A percentile compares a stretch with the other conserved stretches of the same genome.
phyloP scores from a whole-genome alignment of 2,113 vertebrate species.

The Zosterops japonicus region DNA sequence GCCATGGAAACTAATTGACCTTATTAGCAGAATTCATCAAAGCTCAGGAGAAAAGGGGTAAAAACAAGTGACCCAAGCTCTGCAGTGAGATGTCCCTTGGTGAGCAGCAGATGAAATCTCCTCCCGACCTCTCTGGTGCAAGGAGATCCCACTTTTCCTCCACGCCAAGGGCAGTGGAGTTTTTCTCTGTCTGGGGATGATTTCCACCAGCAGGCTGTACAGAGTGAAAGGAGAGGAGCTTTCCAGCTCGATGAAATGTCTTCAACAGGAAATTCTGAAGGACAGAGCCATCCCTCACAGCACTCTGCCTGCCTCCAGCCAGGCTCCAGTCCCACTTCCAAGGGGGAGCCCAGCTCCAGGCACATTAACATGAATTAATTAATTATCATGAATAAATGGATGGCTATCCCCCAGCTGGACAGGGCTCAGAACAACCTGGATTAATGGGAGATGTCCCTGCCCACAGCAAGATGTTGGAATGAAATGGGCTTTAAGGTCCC shows the following conservation, averaged over 20 bases:
- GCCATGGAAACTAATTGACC: neutral
- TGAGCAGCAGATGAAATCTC: neutral
- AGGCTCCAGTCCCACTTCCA: neutral
- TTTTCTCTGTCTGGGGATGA: neutral
- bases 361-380: neutral
- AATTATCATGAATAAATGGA: neutral
- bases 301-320: neutral
- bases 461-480: neutral
- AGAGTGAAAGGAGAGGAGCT: neutral
- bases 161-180: neutral
- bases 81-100: neutral
- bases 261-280: neutral
- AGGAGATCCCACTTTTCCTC: neutral
- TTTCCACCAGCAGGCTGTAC: neutral
- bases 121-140: rapidly evolving
- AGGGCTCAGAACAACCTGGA: neutral
- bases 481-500: no score
- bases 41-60: neutral
- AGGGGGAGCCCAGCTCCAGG: neutral
- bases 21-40: neutral
- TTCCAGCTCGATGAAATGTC: neutral
- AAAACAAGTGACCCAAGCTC: neutral
- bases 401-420: neutral
- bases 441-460: neutral
- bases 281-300: neutral